Base-by-base conservation (phyloP, 2,888 invertebrate species). In the Tetragnatha montana region DNA sequence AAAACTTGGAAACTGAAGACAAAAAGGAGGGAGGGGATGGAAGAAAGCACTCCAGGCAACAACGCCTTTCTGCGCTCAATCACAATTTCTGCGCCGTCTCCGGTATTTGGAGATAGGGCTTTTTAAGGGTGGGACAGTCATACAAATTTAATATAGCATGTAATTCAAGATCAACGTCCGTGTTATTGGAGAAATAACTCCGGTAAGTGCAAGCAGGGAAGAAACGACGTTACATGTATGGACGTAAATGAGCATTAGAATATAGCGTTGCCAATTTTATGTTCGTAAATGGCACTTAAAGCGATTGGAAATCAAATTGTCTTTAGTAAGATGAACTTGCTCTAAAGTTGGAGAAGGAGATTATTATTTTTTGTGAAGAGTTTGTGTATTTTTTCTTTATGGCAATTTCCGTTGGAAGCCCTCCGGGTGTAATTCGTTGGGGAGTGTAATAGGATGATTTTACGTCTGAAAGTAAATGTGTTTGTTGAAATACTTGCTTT, bases 121-220 rank as follows among this genome's bases (percentile, higher is more conserved):
- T 75, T 75, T n/a, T 22, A 68, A 74, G 68, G 51, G 49, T n/a
- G 73, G 51, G 81, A 81, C 51, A 76, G 76, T 21, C 75, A 76
- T 69, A 76, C 49, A 84, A 84, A 84, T 84, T 84, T 76, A 84
- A 84, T 84, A 76, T 70, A 69, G 76, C 84, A 76, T 84, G 70
- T 76, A 84, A 84, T 84, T 76, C 70, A 84, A 76, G 51, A n/a
- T 81, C 68, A 84, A 84, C 76, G 76, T 22, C 70, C 49, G 21
- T n/a, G 21, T 70, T 81, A 70, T 70, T 70, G 69, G 80, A 81
- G 68, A 49, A 81, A 81, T 7, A 19, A 69, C 69, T 81, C 35
- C 73, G 21, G 35, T 12, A 73, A 22, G 22, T 22, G 6, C 73
- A 0, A 21, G 22, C n/a, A 73, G 73, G 4, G 73, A 17, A 17